phyloP scores from a whole-genome alignment of 2,888 invertebrate species.

The Junonia oenone region DNA sequence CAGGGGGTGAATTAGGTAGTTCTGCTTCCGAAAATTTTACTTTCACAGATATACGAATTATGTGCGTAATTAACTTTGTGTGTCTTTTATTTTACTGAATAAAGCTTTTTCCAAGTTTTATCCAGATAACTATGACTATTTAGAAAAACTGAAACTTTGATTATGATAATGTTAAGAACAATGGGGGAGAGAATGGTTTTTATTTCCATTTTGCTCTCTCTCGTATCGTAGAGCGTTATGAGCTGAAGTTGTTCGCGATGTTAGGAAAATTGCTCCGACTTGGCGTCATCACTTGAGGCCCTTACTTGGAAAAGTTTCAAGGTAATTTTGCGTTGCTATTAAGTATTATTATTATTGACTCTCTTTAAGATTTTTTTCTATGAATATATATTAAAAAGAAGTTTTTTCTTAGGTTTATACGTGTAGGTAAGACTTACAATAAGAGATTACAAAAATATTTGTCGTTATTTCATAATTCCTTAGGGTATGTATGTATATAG shows the following conservation, averaged over 20 bases:
- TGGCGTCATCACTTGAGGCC: constrained; percentile 11
- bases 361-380: neutral
- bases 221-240: constrained; percentile 1
- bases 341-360: constrained; percentile 7
- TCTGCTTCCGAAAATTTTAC: constrained; percentile 21
- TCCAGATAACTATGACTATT: neutral
- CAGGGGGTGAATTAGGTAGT: constrained; percentile 22
- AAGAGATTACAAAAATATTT: too few relatives aligned
- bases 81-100: neutral
- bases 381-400: neutral
- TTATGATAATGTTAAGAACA: neutral
- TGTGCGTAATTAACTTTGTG: constrained; percentile 13
- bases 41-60: constrained; percentile 22
- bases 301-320: constrained; percentile 13
- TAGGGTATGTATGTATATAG: neutral
- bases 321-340: constrained; percentile 7
- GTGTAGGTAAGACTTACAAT: too few relatives aligned
- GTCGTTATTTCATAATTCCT: too few relatives aligned
- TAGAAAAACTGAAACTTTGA: neutral
- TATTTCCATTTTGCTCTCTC: neutral
- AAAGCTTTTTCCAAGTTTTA: neutral
- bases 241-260: constrained; percentile 5
- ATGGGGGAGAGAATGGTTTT: neutral
- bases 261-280: constrained; percentile 23
- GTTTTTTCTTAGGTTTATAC: too few relatives aligned